Conservation (phyloP, 2,888 invertebrate species). For the Nesidiocoris tenuis region DNA sequence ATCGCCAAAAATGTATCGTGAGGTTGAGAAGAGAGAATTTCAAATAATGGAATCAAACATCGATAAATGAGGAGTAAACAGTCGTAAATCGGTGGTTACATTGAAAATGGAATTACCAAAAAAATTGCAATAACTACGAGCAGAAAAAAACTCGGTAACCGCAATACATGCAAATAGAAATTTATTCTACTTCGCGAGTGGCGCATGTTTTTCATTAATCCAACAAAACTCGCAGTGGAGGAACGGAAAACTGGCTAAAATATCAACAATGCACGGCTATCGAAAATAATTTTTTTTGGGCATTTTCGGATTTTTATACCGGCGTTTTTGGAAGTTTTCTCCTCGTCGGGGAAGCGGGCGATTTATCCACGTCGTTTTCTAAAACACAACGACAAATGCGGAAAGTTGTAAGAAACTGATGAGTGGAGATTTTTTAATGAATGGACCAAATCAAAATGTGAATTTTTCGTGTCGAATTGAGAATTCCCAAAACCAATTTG, state of each 20-base stretch:
- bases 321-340: constrained; percentile 96
- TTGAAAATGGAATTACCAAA: not conserved
- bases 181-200: not conserved
- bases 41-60: not conserved
- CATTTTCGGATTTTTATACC: constrained; percentile 66
- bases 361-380: constrained; percentile 84
- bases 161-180: constrained; percentile 3
- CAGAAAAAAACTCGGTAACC: not conserved
- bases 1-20: not conserved
- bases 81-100: not conserved
- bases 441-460: too few relatives aligned
- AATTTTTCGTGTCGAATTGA: too few relatives aligned
- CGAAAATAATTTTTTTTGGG: not conserved
- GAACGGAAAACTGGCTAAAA: not conserved
- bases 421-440: too few relatives aligned
- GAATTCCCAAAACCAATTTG: too few relatives aligned
- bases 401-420: not conserved
- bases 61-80: not conserved
- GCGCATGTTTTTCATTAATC: not conserved
- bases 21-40: not conserved
- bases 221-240: not conserved
- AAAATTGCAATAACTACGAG: not conserved
- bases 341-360: constrained; percentile 85
- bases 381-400: constrained; percentile 54
- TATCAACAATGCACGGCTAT: not conserved